Base-by-base conservation (phyloP, 2,888 invertebrate genomes). In the Hemithea aestivaria region DNA sequence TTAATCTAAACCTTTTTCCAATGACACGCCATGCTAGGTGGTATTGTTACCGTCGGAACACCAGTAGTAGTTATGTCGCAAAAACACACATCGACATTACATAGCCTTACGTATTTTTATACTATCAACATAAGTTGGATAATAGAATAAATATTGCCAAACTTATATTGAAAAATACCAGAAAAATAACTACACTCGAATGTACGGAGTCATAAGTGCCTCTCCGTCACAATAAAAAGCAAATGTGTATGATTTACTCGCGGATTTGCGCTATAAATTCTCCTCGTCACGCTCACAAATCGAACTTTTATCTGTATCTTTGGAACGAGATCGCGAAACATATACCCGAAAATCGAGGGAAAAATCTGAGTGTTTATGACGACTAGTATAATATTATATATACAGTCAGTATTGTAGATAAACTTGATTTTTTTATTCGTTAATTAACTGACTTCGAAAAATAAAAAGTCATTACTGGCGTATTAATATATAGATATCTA, bases 191-290 rank as follows among this genome's bases (percentile, higher is more conserved):
- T 29, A 7, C 10, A 9, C 11, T 27, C 11, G 11, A 16, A 5
- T 4, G 11, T 27, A n/a, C 27, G 11, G 11, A 9, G 10, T 39
- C 26, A 22, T 31, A 39, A 35, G 39, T 34, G 35, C 35, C 23
- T n/a, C 27, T 22, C n/a, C 32, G 32, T 35, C 33, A 40, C 33
- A 44, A 44, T 40, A 40, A 36, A 38, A 43, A 30, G 28, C 39
- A 39, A 44, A 39, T 38, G 25, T 27, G 23, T 29, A 39, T 35
- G 35, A 39, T 39, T 44, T 43, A 43, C 35, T 35, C 31, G 10
- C 6, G 31, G 10, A 35, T 7, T 27, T 30, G 30, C 9, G 21
- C 20, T 38, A 38, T 38, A 35, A 35, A 31, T 35, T 31, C 16
- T 20, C 27, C 31, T 10, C 27, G 31, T 31, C 29, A 24, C 30